Evolutionary conservation across 2,888 invertebrate genomes (phyloP), one percentile per base, ranked within the genome.

Genomic region (Nomada hirtipes): DNA sequence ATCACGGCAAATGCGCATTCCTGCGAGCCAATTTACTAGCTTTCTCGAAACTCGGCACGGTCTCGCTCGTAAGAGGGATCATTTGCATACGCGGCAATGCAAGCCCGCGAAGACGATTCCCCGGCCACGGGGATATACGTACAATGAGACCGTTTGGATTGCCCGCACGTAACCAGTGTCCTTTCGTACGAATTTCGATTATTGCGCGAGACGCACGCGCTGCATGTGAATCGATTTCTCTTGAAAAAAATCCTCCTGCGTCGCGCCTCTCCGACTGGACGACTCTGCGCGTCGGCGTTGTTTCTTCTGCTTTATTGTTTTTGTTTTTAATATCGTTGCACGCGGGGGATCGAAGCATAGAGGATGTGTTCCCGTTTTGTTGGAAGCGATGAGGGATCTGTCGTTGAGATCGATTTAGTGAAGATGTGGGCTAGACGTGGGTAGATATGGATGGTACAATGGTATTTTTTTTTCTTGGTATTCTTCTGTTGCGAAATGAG

Each of bases 1-100:
- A 92, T 91, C 91, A 90, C 88, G 87, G 91, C 88, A 86, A 91
- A 92, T 89, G 92, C 88, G 90, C 91, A 91, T 91, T 91, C 91
- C 91, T 88, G 84, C 79, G 76, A 86, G 88, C 87, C 91, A 91
- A 92, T 92, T 92, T 91, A 92, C 89, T 91, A 91, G 92, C 92
- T 92, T 92, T 92, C 92, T 91, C 92, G 88, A 88, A 36, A 91
- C 88, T 86, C 86, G 76, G 77, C 79, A 81, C 75, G 77, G 85
- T 79, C 78, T 74, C 55, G 64, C 79, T 72, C 76, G 86, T 76
- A 79, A 76, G 72, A 73, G 76, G 70, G 77, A 82, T 79, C 82
- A 84, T 88, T 88, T 88, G 83, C 88, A 88, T 88, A 89, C 68
- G 78, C 76, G 67, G 69, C 63, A 55, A 75, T 68, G 68, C 63